Base-by-base conservation (phyloP, 2,888 invertebrate genomes). In the Octodonta nipae region DNA sequence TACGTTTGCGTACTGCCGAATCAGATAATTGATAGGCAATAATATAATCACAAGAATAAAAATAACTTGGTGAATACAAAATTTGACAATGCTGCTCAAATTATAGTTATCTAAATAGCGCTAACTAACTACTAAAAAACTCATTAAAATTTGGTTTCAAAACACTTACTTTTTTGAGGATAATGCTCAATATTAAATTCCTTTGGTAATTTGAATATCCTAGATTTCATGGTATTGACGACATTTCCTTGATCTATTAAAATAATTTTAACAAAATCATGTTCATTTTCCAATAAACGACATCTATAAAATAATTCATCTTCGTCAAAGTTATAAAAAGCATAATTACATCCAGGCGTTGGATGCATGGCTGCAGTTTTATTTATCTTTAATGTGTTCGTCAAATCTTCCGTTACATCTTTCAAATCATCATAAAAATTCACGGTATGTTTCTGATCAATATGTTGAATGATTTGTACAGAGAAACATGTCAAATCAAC, bases 211-310 rank as follows among this genome's bases (percentile, higher is more conserved):
- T 65, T 45, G 34, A 61, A 68, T 1, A 73, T 44, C 44, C 58
- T 56, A 7, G 60, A 61, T 43, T 61, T 64, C 12, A 54, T 51
- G 0, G 62, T 58, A 7, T 48, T 52, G 30, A 65, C 60, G 2
- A 60, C 54, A 31, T 54, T 60, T 26, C 78, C 77, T 45, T 67
- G 68, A 42, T 81, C 80, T 8, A 80, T 61, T 13, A 74, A 63
- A 38, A 67, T 69, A 3, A 80, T 57, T 35, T 66, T 45, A 1
- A 70, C 56, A 3, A 33, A 34, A 16, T 43, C 39, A 10, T 20
- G 17, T 5, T 35, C 13, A 15, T 37, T 40, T 4, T 56, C 38
- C 13, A 48, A 13, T 5, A 49, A 17, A 31, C 38, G 36, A 25
- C 49, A 48, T 31, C 46, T 32, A 4, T 30, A 37, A 37, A 33